These are phyloP conservation scores for Prenolepis imparis DNA, from an alignment of 2,888 invertebrate species.

Conservation along the genomic window DNA sequence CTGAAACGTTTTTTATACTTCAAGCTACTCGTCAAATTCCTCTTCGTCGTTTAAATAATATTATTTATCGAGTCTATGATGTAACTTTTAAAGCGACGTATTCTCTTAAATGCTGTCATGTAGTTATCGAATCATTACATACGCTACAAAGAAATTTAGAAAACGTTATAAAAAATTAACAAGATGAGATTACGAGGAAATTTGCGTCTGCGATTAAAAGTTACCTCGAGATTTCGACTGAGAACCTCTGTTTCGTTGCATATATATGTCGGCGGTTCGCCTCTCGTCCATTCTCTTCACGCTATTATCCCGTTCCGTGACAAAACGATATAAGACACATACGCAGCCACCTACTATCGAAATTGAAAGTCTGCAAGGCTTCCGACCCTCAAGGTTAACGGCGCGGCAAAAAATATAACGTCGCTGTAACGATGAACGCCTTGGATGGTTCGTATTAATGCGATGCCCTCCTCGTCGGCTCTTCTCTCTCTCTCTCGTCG, in stretches of 20 bases:
- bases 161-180: neutral
- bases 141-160: neutral
- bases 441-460: conserved; percentile 56
- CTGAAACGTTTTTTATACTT: neutral
- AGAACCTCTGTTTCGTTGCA: conserved; percentile 15
- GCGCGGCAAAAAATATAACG: conserved; percentile 60
- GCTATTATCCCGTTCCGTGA: conserved; percentile 66
- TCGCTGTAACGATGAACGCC: conserved; percentile 52
- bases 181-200: neutral
- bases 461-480: conserved; percentile 54
- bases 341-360: conserved; percentile 51
- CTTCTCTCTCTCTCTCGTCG: conserved; percentile 13
- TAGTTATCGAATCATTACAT: neutral
- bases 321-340: conserved; percentile 65
- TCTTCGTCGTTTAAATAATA: neutral
- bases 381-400: conserved; percentile 68
- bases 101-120: neutral
- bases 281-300: conserved; percentile 19
- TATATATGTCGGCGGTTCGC: conserved; percentile 1
- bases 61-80: neutral
- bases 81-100: neutral
- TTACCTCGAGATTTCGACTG: neutral
- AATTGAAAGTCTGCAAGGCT: conserved; percentile 52
- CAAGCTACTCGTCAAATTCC: neutral
- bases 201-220: neutral